Percentiles rank a stretch among this genome's conserved stretches.
These are phyloP conservation scores for Ceratina calcarata DNA, from an alignment of 1,140 invertebrate species.

Conservation along the genomic window DNA sequence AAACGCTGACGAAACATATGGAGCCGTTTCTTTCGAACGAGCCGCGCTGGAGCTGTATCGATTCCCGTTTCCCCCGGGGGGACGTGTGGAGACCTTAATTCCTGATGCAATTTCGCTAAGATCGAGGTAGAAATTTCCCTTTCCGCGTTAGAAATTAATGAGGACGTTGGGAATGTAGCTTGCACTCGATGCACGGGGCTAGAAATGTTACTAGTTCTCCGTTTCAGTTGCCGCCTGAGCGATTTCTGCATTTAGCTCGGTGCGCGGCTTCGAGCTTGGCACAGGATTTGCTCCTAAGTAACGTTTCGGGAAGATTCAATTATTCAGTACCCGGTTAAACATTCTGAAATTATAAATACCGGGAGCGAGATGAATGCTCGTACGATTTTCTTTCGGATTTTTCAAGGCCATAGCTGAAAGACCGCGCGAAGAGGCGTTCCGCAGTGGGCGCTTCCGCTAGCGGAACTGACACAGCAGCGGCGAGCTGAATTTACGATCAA, in stretches of 20 bases:
- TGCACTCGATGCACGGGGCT: not conserved
- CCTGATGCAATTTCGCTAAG: conserved; percentile 36
- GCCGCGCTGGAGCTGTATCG: not conserved
- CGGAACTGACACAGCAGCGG: not conserved
- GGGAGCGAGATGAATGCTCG: not conserved
- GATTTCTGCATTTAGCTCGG: not conserved
- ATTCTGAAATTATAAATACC: not conserved
- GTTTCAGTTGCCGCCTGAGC: not conserved
- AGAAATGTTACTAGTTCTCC: not conserved
- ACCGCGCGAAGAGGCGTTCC: not conserved
- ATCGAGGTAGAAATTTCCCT: conserved; percentile 3
- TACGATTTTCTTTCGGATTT: not conserved
- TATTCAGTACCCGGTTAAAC: not conserved
- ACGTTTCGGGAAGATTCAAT: not conserved
- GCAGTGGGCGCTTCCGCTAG: not conserved
- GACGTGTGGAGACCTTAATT: not conserved
- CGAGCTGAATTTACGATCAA: conserved; percentile 20
- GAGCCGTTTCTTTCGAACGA: not conserved
- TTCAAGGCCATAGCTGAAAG: not conserved
- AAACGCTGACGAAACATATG: not conserved
- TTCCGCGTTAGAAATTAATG: conserved; percentile 15
- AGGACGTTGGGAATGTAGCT: conserved; percentile 4
- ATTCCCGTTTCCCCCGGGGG: not conserved
- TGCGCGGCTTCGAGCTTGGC: too few relatives aligned
- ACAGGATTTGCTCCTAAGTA: not conserved